Conservation (phyloP, 2,888 invertebrate species). For the Lycaena phlaeas region DNA sequence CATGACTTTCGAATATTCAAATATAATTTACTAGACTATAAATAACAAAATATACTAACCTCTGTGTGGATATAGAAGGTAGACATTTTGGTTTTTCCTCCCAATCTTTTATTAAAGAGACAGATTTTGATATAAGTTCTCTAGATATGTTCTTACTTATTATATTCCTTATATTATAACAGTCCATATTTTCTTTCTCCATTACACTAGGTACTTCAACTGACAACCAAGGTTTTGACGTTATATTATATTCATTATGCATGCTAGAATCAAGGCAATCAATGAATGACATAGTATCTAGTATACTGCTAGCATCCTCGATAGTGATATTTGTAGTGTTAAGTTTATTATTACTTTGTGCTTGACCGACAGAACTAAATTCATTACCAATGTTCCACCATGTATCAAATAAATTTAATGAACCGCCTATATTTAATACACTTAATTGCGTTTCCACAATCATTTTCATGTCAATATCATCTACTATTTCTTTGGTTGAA, state of each 20-base stretch:
- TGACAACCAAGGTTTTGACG: slow-evolving; percentile 42
- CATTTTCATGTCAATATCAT: slow-evolving; percentile 26
- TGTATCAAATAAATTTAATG: slow-evolving; percentile 34
- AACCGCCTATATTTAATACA: slow-evolving; percentile 24
- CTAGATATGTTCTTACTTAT: slow-evolving; percentile 36
- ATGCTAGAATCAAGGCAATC: slow-evolving; percentile 31
- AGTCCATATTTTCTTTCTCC: slow-evolving; percentile 40
- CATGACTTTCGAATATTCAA: no score
- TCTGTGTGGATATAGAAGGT: slow-evolving; percentile 41
- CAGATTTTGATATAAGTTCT: slow-evolving; percentile 30
- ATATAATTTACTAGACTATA: slow-evolving; percentile 15
- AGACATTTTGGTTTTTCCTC: slow-evolving; percentile 27
- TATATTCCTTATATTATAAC: slow-evolving; percentile 32
- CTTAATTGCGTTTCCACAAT: slow-evolving; percentile 27
- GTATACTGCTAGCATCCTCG: slow-evolving; percentile 27
- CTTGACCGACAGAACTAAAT: slow-evolving; percentile 29
- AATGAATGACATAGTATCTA: slow-evolving; percentile 54
- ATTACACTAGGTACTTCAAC: slow-evolving; percentile 44
- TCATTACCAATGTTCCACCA: slow-evolving; percentile 54
- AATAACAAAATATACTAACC: slow-evolving; percentile 33
- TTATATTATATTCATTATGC: slow-evolving; percentile 26
- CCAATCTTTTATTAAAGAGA: slow-evolving; percentile 25
- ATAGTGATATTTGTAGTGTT: slow-evolving; percentile 11
- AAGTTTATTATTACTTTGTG: slow-evolving; percentile 15
- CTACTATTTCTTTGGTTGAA: slow-evolving; percentile 10